Conservation (phyloP, 2,888 invertebrate genomes). For the Hartigia nigra region DNA sequence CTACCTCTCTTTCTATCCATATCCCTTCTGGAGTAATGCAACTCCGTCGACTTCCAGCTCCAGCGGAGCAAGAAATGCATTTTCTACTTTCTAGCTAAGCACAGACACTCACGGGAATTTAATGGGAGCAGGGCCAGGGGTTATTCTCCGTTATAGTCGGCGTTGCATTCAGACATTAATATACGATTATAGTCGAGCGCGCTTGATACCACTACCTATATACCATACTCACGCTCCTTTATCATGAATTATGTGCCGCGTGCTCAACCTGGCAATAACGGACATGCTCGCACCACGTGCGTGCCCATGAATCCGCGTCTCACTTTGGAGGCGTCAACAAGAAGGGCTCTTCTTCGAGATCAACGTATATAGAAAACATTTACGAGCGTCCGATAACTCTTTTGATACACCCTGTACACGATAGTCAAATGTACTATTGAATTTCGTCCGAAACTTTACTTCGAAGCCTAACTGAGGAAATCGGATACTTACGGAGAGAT, state of each 20-base stretch:
- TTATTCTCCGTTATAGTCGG: constrained; percentile 34
- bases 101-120: constrained; percentile 27
- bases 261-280: constrained; percentile 21
- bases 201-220: constrained; percentile 15
- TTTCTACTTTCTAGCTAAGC: constrained; percentile 31
- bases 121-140: constrained; percentile 38
- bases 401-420: no score
- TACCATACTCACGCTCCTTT: constrained; percentile 37
- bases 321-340: background rate
- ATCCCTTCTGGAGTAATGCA: background rate
- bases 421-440: no score
- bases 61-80: constrained; percentile 32
- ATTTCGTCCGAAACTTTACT: no score
- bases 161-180: constrained; percentile 39
- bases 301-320: constrained; percentile 11
- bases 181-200: constrained; percentile 30
- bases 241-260: constrained; percentile 44
- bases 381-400: no score
- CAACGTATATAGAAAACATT: no score
- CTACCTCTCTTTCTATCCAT: background rate
- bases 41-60: background rate
- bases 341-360: background rate
- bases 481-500: no score
- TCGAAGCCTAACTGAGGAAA: no score
- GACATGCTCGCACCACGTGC: constrained; percentile 14